Conservation (phyloP, 37 sponge, comb jelly and placozoan genomes). For the Mnemiopsis leidyi region DNA sequence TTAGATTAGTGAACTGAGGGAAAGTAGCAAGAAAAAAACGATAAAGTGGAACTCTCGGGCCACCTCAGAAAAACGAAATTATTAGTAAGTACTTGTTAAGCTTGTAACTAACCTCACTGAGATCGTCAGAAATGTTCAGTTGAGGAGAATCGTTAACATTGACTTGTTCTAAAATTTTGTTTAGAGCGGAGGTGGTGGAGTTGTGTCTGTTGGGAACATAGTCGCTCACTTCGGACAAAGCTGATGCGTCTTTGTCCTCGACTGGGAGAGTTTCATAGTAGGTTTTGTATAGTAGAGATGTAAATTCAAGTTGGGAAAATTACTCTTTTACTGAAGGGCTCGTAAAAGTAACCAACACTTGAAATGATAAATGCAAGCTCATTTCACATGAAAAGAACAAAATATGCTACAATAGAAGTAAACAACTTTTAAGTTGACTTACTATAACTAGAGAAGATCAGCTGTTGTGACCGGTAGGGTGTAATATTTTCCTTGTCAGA, state of each 20-base stretch:
- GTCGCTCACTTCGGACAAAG: neutral
- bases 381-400: too few species aligned
- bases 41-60: neutral
- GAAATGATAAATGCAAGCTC: too few species aligned
- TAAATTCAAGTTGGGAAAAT: too few species aligned
- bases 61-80: too few species aligned
- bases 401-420: too few species aligned
- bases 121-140: too few species aligned
- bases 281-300: too few species aligned
- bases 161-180: neutral
- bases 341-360: too few species aligned
- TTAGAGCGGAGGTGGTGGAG: constrained; percentile 11
- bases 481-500: constrained; percentile 26
- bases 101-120: too few species aligned
- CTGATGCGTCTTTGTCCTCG: neutral
- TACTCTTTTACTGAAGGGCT: too few species aligned
- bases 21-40: neutral
- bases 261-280: neutral
- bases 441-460: neutral
- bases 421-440: too few species aligned
- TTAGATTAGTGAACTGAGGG: neutral
- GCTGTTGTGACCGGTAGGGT: neutral
- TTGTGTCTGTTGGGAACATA: neutral
- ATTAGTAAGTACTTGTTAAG: too few species aligned
- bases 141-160: neutral